Base-by-base conservation (phyloP, 2,797 vertebrate genomes). In the Cichlasoma orientale region DNA sequence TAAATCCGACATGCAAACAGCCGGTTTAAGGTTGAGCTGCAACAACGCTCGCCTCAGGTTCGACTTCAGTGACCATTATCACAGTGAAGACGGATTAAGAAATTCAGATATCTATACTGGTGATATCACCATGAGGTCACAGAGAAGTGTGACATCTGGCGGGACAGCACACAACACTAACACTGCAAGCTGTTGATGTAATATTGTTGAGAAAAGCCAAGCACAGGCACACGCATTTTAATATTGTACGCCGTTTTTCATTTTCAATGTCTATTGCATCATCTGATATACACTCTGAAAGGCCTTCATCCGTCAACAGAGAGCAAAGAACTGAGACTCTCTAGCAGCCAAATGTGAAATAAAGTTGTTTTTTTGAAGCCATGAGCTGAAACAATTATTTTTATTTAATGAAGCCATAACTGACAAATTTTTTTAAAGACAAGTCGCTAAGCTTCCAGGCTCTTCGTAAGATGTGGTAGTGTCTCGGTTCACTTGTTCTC, bases 121-220 rank as follows among this genome's bases (percentile, higher is more conserved):
- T 68, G 63, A 68, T n/a, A 25, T 68, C 63, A 68, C 16, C 29
- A 29, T 50, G 25, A 50, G 44, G 63, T 68, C 63, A 68, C 47
- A 68, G 63, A 50, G 63, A 50, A 50, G 63, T 4, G 3, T 13
- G 41, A 47, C 25, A 68, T 68, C 44, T 68, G 63, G 16, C 63
- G 50, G 27, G 50, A 27, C 27, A 25, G 27, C 41, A 50, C 61
- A 68, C 18, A 68, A 68, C 47, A 68, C 63, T n/a, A 5, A 14
- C 61, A 50, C 63, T 29, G 63, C 63, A 68, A 68, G 63, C 12
- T 50, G 44, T 29, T 50, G 63, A 50, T 50, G 63, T 13, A 68
- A 50, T 29, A 68, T 50, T 68, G 25, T n/a, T 68, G 44, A 68
- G 41, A 68, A 68, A 68, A n/a, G 63, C 47, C 63, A 68, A 19